Evolutionary conservation across 2,113 vertebrate species (phyloP), one percentile per base, ranked within the genome.

Genomic region (Girardinichthys multiradiatus): DNA sequence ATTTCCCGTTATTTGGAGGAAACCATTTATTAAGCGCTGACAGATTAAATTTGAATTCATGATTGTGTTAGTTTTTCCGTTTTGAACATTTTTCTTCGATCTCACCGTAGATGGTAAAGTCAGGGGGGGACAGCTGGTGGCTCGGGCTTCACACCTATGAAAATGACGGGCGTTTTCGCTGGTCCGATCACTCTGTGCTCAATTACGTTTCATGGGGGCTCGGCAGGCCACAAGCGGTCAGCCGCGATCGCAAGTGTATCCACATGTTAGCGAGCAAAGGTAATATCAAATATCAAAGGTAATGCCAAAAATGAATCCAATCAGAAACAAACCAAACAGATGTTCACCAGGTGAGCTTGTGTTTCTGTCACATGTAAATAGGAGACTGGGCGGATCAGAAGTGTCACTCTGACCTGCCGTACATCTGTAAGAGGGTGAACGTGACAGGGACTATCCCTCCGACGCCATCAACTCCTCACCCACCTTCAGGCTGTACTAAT

Each of bases 331-430:
- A 48, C 12, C 15, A 21, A 10, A 27, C 3, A 7, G 57, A 58
- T 21, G 15, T 14, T 27, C 21, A 19, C 4, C 4, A 65, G 9
- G 13, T 9, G 24, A 51, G 4, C 11, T 14, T 31, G 42, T 74
- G 3, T 79, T 65, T 35, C 70, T 54, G 48, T 33, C 11, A 1
- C 62, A 21, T 45, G 17, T 1, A 9, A 57, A 81, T 90, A 99
- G 97, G 92, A 61, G 96, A 97, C 51, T 99, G 97, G 98, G 92
- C 95, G 0, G 97, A 98, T 89, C 96, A 97, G 92, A 96, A 95
- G 80, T 99, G 97, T 79, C 89, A 92, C 64, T 96, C 95, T 0
- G 95, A 96, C 0, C 90, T 98, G 75, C 97, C 96, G 1, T 98
- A 98, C 74, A 93, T 99, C 90, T 99, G 98, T 85, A 99, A 99